Base-by-base conservation (phyloP, 2,888 invertebrate genomes). In the Hartigia nigra region DNA sequence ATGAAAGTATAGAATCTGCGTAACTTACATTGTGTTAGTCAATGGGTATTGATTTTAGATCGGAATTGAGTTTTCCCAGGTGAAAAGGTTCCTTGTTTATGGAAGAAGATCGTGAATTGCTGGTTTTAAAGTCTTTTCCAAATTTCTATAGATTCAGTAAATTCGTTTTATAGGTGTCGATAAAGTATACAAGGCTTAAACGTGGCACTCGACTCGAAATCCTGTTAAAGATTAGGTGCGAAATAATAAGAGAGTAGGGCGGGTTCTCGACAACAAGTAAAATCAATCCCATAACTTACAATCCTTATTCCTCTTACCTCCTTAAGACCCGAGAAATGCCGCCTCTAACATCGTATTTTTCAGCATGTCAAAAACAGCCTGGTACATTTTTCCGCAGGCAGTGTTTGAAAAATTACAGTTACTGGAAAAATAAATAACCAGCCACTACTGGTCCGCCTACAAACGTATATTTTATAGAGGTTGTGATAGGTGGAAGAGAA, bases 401-500 rank as follows among this genome's bases (percentile, higher is more conserved):
- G 86, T 82, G 84, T 86, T 86, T 90, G 90, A 90, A 89, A 90
- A 89, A 90, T 89, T 89, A 89, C 90, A 85, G 86, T 89, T 87
- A 86, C 88, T 83, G 78, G 87, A 87, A 86, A 89, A 89, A 90
- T 89, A 90, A 90, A 90, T 90, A 90, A 89, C 87, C 84, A 83
- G 79, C 84, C 82, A 82, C 83, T 81, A 81, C 82, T 83, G 83
- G 76, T 81, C 86, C 86, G 84, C 87, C 86, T 87, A 84, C 86
- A 81, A 84, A 85, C 84, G 84, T 89, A 87, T 88, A 88, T 87
- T 87, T 88, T 86, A 84, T 84, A 83, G 83, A 84, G 83, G 80
- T 78, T 76, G 77, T 74, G 78, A 36, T 81, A 80, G 77, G 81
- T 78, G 74, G 77, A 75, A 75, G 75, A 74, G 77, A 79, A 79